phyloP scores from a whole-genome alignment of 2,888 invertebrate genomes.

The Ectobius pallidus region DNA sequence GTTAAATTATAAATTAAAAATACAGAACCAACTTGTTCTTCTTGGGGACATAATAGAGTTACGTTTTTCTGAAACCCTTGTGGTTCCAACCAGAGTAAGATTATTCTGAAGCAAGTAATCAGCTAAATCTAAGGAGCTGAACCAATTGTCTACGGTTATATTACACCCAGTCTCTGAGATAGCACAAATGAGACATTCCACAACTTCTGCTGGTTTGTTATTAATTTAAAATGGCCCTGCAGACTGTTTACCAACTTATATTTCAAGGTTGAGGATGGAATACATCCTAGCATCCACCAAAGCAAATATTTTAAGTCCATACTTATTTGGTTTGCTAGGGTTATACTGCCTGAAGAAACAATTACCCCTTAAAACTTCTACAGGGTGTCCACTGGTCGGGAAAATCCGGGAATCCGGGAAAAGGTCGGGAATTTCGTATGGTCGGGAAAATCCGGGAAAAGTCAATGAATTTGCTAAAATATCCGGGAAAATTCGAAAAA shows the following conservation, averaged over 20 bases:
- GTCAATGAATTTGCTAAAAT: too few relatives aligned
- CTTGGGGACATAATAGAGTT: background rate
- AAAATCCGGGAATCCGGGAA: too few relatives aligned
- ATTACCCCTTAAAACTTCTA: slow-evolving; percentile 8
- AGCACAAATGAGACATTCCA: slow-evolving; percentile 3
- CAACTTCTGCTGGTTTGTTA: background rate
- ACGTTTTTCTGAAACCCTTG: background rate
- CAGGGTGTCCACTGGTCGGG: too few relatives aligned
- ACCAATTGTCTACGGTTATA: slow-evolving; percentile 8
- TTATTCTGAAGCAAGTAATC: background rate
- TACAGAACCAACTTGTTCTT: too few relatives aligned
- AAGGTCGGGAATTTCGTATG: too few relatives aligned
- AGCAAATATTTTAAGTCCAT: slow-evolving; percentile 27
- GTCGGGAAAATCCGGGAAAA: too few relatives aligned
- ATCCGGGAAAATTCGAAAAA: too few relatives aligned
- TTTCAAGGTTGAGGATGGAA: slow-evolving; percentile 14
- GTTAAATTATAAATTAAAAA: too few relatives aligned
- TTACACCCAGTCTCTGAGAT: slow-evolving; percentile 4
- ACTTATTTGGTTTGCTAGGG: slow-evolving; percentile 18
- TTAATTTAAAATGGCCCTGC: slow-evolving; percentile 1
- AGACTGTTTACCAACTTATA: slow-evolving; percentile 25
- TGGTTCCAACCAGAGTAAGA: background rate
- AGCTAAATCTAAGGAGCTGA: background rate
- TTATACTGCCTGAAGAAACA: slow-evolving; percentile 29
- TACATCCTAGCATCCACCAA: slow-evolving; percentile 18